Base-by-base conservation (phyloP, 2,113 vertebrate genomes). In the Cavia aperea region DNA sequence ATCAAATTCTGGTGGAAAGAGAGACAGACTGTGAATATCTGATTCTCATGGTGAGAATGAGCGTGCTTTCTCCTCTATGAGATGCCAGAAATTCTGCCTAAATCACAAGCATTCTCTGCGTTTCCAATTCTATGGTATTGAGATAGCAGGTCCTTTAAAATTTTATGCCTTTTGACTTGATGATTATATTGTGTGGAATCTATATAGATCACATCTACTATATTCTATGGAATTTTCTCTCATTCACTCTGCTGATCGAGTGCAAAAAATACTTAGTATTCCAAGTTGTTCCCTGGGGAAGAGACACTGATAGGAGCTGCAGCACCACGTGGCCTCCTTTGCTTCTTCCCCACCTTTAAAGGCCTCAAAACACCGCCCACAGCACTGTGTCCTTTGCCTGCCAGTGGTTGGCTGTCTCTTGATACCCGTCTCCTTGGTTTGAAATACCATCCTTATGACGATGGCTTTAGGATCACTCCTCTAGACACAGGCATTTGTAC, bases 1-100 rank as follows among this genome's bases (percentile, higher is more conserved):
- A 93, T 92, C 94, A 88, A 95, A 54, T 91, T 92, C 86, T 73
- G 62, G 43, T 63, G 70, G 92, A 88, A 94, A 93, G 75, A 93
- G 75, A 81, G 89, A 62, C 56, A 63, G 77, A 87, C 86, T 23
- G 81, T 18, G 68, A 33, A 7, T 81, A 51, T 70, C 43, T 70
- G 75, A 58, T 33, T 56, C 77, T 81, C 81, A 73, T 26, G 79
- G 56, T 66, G 81, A 63, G 39, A 39, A n/a, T 70, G 31, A 82
- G 11, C 79, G 11, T 24, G 18, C 12, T 62, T 58, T 89, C 63
- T 90, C 62, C 31, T 92, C 33, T 87, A 33, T 33, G 14, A 23
- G 15, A 51, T 39, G 43, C 16, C 84, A 54, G 24, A 78, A 83
- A 26, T 68, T 7, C 15, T 66, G n/a, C 19, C 36, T 54, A 73